These are phyloP conservation scores for Tenthredo notha DNA, from an alignment of 2,888 invertebrate species.

Conservation along the genomic window DNA sequence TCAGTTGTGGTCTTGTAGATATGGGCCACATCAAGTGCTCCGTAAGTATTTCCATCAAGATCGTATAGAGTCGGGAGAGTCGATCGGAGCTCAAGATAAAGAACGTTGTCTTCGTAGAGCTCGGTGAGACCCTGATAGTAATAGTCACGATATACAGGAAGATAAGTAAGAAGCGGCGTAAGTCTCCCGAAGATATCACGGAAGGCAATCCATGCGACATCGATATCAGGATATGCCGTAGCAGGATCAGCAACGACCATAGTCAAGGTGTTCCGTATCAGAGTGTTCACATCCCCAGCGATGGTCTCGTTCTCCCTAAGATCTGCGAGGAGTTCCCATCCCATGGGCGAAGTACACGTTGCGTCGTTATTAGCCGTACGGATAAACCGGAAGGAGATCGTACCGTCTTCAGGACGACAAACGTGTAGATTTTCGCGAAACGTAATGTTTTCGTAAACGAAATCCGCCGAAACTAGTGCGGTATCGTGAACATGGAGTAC, in stretches of 20 bases:
- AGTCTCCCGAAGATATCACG: conserved; percentile 81
- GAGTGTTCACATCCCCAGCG: conserved; percentile 79
- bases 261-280: conserved; percentile 81
- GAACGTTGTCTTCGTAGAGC: conserved; percentile 84
- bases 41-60: conserved; percentile 82
- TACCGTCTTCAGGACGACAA: conserved; percentile 74
- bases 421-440: conserved; percentile 83
- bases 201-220: conserved; percentile 83
- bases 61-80: conserved; percentile 84
- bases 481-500: conserved; percentile 86
- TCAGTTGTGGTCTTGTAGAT: conserved; percentile 82
- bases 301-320: conserved; percentile 60
- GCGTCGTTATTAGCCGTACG: conserved; percentile 62
- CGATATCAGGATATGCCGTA: conserved; percentile 79
- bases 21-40: conserved; percentile 80
- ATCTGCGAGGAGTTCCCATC: conserved; percentile 67
- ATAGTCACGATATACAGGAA: conserved; percentile 84
- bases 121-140: conserved; percentile 83
- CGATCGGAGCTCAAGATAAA: conserved; percentile 86
- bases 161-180: conserved; percentile 81
- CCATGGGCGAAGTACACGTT: conserved; percentile 72
- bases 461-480: conserved; percentile 83
- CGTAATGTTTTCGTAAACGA: conserved; percentile 82
- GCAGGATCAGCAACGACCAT: conserved; percentile 80
- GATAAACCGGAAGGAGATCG: conserved; percentile 65